phyloP scores from a whole-genome alignment of 1,140 invertebrate species.

The Physella acuta region DNA sequence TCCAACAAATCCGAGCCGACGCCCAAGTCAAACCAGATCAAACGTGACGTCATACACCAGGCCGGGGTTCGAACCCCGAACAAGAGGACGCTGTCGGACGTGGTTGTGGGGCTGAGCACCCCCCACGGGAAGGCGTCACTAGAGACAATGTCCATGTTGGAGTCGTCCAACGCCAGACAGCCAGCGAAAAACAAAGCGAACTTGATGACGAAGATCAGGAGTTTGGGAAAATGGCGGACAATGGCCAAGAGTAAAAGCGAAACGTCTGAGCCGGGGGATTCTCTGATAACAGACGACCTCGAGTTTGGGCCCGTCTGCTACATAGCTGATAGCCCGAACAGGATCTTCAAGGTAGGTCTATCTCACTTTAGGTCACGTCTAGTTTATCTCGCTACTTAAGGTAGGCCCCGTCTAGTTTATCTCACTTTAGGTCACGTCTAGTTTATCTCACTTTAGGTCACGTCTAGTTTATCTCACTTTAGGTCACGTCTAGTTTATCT shows the following conservation, averaged over 20 bases:
- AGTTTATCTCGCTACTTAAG: too few relatives aligned
- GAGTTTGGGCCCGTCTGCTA: background rate
- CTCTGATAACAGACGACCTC: background rate
- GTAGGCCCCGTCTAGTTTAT: too few relatives aligned
- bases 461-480: too few relatives aligned
- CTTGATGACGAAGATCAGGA: background rate
- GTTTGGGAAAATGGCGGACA: background rate
- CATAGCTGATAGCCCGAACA: conserved; percentile 8
- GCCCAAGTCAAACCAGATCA: background rate
- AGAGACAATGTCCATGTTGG: background rate
- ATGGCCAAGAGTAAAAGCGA: background rate
- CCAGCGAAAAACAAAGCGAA: background rate
- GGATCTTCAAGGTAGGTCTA: conserved; percentile 15
- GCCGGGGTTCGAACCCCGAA: background rate
- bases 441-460: too few relatives aligned
- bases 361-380: too few relatives aligned
- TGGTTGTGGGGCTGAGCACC: background rate
- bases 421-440: too few relatives aligned
- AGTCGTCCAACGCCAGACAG: background rate
- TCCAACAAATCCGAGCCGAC: background rate
- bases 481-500: too few relatives aligned
- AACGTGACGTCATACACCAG: background rate
- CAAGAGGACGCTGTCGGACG: background rate
- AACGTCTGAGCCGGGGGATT: background rate
- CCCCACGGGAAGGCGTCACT: background rate